Evolutionary conservation across 2,797 vertebrate species (phyloP).

Genomic region (Poecile montanus): DNA sequence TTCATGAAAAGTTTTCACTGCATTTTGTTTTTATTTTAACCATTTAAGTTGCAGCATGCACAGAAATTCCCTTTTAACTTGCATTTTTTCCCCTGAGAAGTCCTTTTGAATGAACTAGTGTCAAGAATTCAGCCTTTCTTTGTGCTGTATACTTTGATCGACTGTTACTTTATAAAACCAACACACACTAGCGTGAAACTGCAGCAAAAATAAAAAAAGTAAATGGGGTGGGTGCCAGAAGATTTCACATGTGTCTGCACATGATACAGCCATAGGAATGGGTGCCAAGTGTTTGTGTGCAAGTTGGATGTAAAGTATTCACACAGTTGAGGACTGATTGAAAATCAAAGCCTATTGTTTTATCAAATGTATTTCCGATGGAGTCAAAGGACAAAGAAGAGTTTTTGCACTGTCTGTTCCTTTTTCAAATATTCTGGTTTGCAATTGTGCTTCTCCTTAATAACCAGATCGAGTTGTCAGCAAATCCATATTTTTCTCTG

Average conservation of each 20-base stretch:
- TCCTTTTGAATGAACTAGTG: not conserved
- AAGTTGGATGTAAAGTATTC: not conserved
- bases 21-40: not conserved
- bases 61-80: not conserved
- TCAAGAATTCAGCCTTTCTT: constrained; percentile 1
- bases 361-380: not conserved
- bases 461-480: not conserved
- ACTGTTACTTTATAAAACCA: not conserved
- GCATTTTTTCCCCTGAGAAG: not conserved
- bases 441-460: not conserved
- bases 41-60: not conserved
- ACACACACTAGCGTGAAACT: not conserved
- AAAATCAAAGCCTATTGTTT: constrained; percentile 36
- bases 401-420: not conserved
- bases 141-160: not conserved
- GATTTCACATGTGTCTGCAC: not conserved
- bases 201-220: not conserved
- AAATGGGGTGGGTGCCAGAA: not conserved
- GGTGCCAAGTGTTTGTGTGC: not conserved
- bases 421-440: not conserved
- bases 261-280: not conserved
- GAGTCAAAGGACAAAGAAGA: not conserved
- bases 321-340: not conserved
- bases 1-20: not conserved
- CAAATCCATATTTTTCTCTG: not conserved